Evolutionary conservation across 2,888 invertebrate genomes (phyloP).

Genomic region (Cremastinae sp.): DNA sequence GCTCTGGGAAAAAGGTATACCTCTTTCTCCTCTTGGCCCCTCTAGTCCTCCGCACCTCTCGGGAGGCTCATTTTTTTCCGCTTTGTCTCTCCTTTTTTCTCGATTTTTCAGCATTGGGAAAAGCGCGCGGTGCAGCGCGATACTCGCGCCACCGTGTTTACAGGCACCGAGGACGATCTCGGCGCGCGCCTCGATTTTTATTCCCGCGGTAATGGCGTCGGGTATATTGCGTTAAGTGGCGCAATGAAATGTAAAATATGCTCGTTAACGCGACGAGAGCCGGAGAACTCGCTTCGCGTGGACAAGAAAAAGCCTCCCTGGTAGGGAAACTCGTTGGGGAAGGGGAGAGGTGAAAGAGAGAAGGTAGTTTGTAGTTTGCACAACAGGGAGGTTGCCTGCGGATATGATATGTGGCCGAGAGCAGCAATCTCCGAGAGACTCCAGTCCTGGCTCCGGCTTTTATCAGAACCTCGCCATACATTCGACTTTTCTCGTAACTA

Average conservation of each 20-base stretch:
- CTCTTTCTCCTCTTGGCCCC: slow-evolving; percentile 9
- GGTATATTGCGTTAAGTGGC: slow-evolving; percentile 74
- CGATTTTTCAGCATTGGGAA: slow-evolving; percentile 43
- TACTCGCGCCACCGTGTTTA: slow-evolving; percentile 15
- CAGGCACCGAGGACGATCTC: too few species aligned
- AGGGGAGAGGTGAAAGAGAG: not conserved
- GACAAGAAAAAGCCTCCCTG: slow-evolving; percentile 2
- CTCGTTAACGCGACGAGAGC: slow-evolving; percentile 71
- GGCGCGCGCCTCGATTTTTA: slow-evolving; percentile 67
- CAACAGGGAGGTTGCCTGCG: slow-evolving; percentile 26
- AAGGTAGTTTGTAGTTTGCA: slow-evolving; percentile 47
- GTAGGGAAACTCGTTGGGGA: slow-evolving; percentile 35
- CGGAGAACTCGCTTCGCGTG: slow-evolving; percentile 1
- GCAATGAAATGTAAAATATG: slow-evolving; percentile 79
- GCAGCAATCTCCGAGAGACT: slow-evolving; percentile 41
- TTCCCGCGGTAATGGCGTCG: slow-evolving; percentile 65
- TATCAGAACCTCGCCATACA: slow-evolving; percentile 57
- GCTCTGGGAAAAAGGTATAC: slow-evolving; percentile 51
- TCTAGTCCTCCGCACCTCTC: slow-evolving; percentile 25
- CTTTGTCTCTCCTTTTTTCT: slow-evolving; percentile 49
- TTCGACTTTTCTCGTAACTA: slow-evolving; percentile 41
- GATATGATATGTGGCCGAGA: slow-evolving; percentile 52
- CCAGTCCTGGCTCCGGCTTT: slow-evolving; percentile 39
- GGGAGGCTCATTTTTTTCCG: slow-evolving; percentile 48
- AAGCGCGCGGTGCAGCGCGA: slow-evolving; percentile 13